Conservation (phyloP, 2,113 vertebrate species). For the Nothocercus nigrocapillus region DNA sequence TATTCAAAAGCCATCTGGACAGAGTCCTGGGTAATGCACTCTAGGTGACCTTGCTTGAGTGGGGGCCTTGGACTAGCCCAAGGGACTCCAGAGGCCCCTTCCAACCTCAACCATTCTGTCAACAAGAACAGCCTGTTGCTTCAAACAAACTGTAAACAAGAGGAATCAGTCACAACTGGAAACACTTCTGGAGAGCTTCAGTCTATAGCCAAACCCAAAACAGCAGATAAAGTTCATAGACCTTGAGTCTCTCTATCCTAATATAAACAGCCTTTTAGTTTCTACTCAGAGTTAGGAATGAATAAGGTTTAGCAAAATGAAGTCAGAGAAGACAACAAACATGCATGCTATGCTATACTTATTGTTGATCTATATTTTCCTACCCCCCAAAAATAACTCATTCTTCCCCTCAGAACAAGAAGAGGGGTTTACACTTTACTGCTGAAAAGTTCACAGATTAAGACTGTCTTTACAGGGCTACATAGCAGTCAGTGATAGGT, state of each 20-base stretch:
- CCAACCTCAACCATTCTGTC: neutral
- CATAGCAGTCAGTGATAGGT: neutral
- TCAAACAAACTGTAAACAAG: neutral
- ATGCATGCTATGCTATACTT: neutral
- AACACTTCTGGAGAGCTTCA: neutral
- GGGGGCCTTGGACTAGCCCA: neutral
- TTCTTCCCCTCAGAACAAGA: neutral
- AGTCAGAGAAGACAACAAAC: neutral
- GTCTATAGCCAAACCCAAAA: neutral
- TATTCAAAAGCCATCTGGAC: neutral
- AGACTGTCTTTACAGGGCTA: neutral
- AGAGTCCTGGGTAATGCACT: neutral
- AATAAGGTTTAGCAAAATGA: neutral
- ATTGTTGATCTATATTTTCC: neutral
- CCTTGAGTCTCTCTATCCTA: neutral
- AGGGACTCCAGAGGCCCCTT: neutral
- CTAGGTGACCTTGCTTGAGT: neutral
- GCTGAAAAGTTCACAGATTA: neutral
- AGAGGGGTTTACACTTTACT: neutral
- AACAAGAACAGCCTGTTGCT: accelerated
- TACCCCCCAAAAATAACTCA: neutral
- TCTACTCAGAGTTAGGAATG: neutral
- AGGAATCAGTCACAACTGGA: neutral
- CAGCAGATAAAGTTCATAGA: neutral
- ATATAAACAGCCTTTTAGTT: neutral